Percentiles rank a stretch among this genome's conserved stretches.
These are phyloP conservation scores for Gracilinanus agilis DNA, from an alignment of 2,113 vertebrate species.

Conservation along the genomic window DNA sequence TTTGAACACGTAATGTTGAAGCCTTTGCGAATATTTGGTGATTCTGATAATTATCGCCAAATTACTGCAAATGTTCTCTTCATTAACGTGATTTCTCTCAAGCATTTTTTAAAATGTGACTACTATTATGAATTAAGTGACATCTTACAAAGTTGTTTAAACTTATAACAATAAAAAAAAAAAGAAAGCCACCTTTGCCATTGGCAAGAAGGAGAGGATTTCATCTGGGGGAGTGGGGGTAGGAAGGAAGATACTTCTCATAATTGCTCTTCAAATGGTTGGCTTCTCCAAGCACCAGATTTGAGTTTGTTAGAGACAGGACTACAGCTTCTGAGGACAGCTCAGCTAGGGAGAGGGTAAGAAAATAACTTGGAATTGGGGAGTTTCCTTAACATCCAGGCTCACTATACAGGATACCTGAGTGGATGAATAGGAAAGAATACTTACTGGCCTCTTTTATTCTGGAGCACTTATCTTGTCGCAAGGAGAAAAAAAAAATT, in stretches of 20 bases:
- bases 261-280: conserved; percentile 39
- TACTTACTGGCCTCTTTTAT: conserved; percentile 69
- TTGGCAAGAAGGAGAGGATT: conserved; percentile 24
- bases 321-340: background rate
- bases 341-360: conserved; percentile 46
- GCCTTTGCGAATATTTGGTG: conserved; percentile 95
- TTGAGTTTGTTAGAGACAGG: conserved; percentile 72
- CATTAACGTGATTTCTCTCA: conserved; percentile 98
- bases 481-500: background rate
- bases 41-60: conserved; percentile 99
- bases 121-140: conserved; percentile 86
- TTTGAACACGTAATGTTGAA: conserved; percentile 98
- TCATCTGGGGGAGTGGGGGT: conserved; percentile 1
- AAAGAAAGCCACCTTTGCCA: conserved; percentile 13
- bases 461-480: conserved; percentile 75
- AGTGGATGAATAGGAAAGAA: conserved; percentile 70
- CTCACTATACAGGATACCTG: background rate
- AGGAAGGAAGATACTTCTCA: conserved; percentile 24
- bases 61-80: conserved; percentile 99
- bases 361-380: background rate
- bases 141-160: conserved; percentile 80
- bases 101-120: conserved; percentile 88
- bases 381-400: background rate
- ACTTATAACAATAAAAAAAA: conserved; percentile 61
- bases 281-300: conserved; percentile 48